Conservation (phyloP, 2,113 vertebrate genomes). For the Boulengeromyrus knoepffleri region DNA sequence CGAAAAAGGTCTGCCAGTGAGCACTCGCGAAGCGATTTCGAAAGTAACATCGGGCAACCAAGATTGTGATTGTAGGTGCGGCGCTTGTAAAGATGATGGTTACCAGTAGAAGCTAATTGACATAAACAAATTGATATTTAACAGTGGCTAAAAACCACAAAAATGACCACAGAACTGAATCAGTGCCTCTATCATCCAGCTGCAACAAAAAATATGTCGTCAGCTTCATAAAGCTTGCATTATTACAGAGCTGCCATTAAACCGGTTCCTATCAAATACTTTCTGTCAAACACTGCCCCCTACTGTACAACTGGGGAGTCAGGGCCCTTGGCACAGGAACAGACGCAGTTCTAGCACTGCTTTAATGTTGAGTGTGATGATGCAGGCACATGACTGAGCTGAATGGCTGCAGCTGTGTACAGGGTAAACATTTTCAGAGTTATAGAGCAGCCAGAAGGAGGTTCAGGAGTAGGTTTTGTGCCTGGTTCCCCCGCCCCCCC, state of each 20-base stretch:
- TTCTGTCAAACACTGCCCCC: conserved; percentile 15
- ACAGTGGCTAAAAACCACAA: neutral
- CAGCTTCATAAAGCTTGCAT: neutral
- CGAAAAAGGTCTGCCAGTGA: neutral
- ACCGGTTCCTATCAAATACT: neutral
- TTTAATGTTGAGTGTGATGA: neutral
- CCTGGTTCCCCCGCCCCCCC: neutral
- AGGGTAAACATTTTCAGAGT: neutral
- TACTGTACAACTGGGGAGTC: neutral
- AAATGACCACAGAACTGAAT: neutral
- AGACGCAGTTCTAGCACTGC: neutral
- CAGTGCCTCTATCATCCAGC: neutral
- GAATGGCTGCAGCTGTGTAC: neutral
- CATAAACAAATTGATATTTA: neutral
- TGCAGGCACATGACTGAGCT: neutral
- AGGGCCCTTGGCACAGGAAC: neutral
- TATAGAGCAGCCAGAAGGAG: neutral
- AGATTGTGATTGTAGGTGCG: neutral
- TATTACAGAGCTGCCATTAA: neutral
- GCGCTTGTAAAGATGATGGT: neutral
- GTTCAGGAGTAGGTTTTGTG: neutral
- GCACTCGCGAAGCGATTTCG: neutral
- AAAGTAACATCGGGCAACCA: neutral
- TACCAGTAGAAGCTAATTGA: neutral
- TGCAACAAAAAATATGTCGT: neutral